Base-by-base conservation (phyloP, 2,113 vertebrate genomes). In the Galemys pyrenaicus region DNA sequence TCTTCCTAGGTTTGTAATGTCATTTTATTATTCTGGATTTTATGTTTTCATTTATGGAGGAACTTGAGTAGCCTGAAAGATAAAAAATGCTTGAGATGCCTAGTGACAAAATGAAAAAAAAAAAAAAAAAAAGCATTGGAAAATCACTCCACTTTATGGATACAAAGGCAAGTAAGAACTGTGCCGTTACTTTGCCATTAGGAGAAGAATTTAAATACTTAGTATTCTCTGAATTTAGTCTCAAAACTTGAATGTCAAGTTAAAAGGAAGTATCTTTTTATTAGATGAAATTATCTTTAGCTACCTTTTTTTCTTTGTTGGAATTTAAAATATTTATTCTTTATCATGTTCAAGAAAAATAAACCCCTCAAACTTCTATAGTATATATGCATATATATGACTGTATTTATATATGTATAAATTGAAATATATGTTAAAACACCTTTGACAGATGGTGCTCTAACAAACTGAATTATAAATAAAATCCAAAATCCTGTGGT, bases 1-100 rank as follows among this genome's bases (percentile, higher is more conserved):
- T 73, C 89, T 98, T 28, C 98, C 98, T 9, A 91, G 96, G 97
- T 97, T 71, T n/a, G 51, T 74, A 84, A 96, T 39, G 9, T 39
- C 54, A 56, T 73, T 82, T 79, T 87, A 9, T 49, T 46, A 26
- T 83, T 71, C 26, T 60, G 12, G 15, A 58, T 73, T 54, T 89
- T 89, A 74, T 26, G 20, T 95, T 92, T 54, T 62, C 16, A 28
- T 1, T 65, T 6, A 28, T 0, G 64, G 54, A 51, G 74, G 81
- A 73, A 75, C 49, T 4, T 92, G 24, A 24, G 19, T 85, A 85
- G 71, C 12, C 10, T 65, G 54, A 83, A 80, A 75, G 13, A 24
- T 71, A 77, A 60, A 87, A 81, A 90, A 64, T 81, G 11, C 15
- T 82, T 71, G 32, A 83, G 12, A 73, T 30, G 54, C 8, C 26